Base-by-base conservation (phyloP, 2,888 invertebrate species). In the Balanococcus diminutus region DNA sequence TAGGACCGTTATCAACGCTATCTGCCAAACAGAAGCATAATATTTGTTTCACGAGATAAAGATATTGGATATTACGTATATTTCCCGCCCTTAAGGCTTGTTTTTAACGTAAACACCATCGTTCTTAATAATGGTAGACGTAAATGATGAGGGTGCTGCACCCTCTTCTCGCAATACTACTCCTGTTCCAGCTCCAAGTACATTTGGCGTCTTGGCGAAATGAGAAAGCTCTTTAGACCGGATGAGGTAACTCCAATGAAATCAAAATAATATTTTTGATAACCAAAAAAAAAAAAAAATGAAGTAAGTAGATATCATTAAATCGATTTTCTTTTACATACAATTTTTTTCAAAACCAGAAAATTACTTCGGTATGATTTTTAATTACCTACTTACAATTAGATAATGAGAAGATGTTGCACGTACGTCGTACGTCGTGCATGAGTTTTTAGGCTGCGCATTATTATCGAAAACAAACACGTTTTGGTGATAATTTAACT, bases 1-100 rank as follows among this genome's bases (percentile, higher is more conserved):
- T n/a, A n/a, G n/a, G n/a, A n/a, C n/a, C 82, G 19, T 51, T 31
- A 82, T 82, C 82, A 82, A 82, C 82, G 82, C 82, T 82, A 82
- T 46, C 82, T 82, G 82, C 51, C n/a, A 82, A 42, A 39, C 25
- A 82, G 82, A 82, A 42, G 51, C 39, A 42, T 25, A 25, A 82
- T 82, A 82, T 82, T 82, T 82, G 82, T 39, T 51, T 9, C 31
- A 31, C 39, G 39, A 51, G 82, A 82, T 82, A 51, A 82, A 82
- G 82, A 82, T 82, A 82, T 82, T 82, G 51, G 28, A 82, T 51
- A 25, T 51, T 82, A 51, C 82, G 51, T 39, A 82, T 51, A 25
- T 51, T 82, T 82, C 82, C 82, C 82, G 39, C 31, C 42, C 56
- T 56, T 56, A 56, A 56, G 51, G 51, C 51, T 51, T 82, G 51